These are phyloP conservation scores for Barnardius zonarius DNA, from an alignment of 2,113 vertebrate genomes.

Conservation along the genomic window DNA sequence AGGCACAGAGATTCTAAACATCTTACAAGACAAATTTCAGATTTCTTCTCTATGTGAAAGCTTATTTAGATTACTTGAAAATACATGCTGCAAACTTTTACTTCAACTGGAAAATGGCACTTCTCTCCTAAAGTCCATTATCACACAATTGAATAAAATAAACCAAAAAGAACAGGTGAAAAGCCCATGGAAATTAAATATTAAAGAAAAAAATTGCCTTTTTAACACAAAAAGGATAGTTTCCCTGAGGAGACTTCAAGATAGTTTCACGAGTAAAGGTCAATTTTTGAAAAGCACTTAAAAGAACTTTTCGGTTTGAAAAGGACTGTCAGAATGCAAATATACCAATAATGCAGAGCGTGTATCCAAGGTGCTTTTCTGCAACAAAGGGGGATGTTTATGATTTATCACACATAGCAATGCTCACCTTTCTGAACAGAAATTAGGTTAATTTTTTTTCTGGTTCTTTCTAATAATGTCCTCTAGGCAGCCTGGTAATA, in stretches of 20 bases:
- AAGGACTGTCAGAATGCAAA: slow-evolving; percentile 8
- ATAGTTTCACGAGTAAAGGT: neutral
- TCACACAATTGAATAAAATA: neutral
- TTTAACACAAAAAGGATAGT: neutral
- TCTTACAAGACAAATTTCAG: neutral
- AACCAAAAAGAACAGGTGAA: neutral
- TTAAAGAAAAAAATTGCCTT: neutral
- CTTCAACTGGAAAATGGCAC: neutral
- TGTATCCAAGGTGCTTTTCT: neutral
- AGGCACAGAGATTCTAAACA: neutral
- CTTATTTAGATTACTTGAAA: neutral
- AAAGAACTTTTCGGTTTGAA: neutral
- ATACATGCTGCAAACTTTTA: neutral
- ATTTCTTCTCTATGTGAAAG: neutral
- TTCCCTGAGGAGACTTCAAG: neutral
- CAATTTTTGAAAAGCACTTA: neutral
- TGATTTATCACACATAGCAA: neutral
- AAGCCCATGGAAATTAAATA: neutral
- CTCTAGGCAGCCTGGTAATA: neutral
- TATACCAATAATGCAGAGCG: neutral
- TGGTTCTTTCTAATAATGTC: neutral
- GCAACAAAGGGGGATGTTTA: neutral
- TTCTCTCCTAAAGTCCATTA: neutral
- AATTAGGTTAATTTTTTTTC: neutral
- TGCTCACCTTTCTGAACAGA: neutral